These are phyloP conservation scores for Centropus unirufus DNA, from an alignment of 2,113 vertebrate species.

Conservation along the genomic window DNA sequence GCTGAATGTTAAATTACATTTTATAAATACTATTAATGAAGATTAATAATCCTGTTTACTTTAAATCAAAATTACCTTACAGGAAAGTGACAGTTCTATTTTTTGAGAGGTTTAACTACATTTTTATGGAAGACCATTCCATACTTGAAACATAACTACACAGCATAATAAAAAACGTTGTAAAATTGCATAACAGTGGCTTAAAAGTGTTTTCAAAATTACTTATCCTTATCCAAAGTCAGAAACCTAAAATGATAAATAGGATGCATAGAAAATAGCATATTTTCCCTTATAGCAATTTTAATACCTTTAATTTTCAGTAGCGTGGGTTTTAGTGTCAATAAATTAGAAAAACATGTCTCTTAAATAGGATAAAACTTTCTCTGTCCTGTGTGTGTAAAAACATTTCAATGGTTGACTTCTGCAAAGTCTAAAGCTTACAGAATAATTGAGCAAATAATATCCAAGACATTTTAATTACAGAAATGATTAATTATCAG, in stretches of 20 bases:
- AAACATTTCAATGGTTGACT: neutral
- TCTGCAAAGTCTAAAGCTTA: neutral
- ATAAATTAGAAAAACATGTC: neutral
- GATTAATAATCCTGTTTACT: neutral
- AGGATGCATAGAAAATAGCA: neutral
- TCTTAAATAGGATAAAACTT: neutral
- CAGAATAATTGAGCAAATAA: neutral
- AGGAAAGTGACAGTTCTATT: neutral
- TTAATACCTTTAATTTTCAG: neutral
- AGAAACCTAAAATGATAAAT: neutral
- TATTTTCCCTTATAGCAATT: neutral
- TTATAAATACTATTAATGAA: neutral
- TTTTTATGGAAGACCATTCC: neutral
- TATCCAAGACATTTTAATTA: neutral
- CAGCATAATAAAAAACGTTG: neutral
- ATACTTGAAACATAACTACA: neutral
- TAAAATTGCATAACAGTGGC: neutral
- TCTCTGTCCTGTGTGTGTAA: neutral
- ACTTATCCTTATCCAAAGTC: neutral
- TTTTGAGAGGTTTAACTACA: neutral
- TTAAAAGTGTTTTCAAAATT: neutral
- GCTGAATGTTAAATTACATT: neutral
- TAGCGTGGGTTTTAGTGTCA: neutral
- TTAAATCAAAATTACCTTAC: neutral
- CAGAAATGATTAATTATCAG: neutral